These are phyloP conservation scores for Elgonia sp. DNA, from an alignment of 2,888 invertebrate genomes.

Conservation along the genomic window DNA sequence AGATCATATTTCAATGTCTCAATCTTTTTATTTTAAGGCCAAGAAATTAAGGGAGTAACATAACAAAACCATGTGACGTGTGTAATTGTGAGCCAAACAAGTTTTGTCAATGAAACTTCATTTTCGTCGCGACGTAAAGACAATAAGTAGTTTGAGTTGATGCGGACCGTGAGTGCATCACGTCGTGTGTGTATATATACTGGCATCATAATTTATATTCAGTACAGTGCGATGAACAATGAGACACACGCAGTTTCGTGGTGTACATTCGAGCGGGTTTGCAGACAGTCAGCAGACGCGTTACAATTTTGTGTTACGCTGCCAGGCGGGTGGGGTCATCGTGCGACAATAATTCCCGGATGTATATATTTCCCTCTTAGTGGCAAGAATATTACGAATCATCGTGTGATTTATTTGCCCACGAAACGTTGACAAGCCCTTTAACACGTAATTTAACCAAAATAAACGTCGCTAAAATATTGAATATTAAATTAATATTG, in stretches of 20 bases:
- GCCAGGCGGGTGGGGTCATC: constrained; percentile 71
- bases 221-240: constrained; percentile 71
- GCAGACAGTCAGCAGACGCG: constrained; percentile 73
- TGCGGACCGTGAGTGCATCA: constrained; percentile 4
- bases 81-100: constrained; percentile 30
- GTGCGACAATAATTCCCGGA: constrained; percentile 73
- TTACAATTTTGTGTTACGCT: constrained; percentile 67
- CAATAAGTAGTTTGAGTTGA: constrained; percentile 62
- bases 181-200: constrained; percentile 40
- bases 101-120: constrained; percentile 61
- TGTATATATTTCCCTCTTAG: constrained; percentile 60
- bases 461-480: constrained; percentile 58
- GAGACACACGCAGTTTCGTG: constrained; percentile 55
- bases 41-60: too few species aligned
- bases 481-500: constrained; percentile 27
- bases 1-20: too few species aligned
- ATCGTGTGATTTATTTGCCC: constrained; percentile 61
- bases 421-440: constrained; percentile 56
- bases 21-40: too few species aligned
- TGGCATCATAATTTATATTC: constrained; percentile 75
- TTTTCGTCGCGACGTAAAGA: constrained; percentile 53
- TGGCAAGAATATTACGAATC: constrained; percentile 65
- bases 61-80: too few species aligned
- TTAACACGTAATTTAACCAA: constrained; percentile 61
- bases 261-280: constrained; percentile 35